Conservation (phyloP, 2,113 vertebrate species). For the Potamarius usumacintae region DNA sequence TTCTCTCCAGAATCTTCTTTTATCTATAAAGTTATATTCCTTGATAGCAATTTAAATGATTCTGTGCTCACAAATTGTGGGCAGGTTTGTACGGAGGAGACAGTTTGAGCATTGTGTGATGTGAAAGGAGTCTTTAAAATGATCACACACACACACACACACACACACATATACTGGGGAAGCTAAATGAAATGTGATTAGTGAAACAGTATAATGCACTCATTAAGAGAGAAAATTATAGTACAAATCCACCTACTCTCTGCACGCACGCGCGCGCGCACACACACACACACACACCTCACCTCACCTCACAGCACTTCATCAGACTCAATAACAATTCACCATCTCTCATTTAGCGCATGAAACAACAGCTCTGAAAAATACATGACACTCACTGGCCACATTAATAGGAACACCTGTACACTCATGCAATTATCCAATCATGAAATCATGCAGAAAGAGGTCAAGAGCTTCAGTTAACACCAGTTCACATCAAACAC, state of each 20-base stretch:
- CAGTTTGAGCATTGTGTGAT: not conserved
- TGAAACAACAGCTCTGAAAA: not conserved
- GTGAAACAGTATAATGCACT: conserved; percentile 17
- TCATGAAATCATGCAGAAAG: not conserved
- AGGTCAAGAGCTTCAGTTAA: not conserved
- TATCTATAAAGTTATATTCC: not conserved
- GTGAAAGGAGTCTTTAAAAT: conserved; percentile 21
- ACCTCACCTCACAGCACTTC: not conserved
- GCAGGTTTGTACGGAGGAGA: not conserved
- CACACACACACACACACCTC: conserved; percentile 11
- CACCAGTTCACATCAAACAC: not conserved
- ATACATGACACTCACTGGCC: not conserved
- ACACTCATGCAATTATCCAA: not conserved
- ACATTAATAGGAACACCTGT: conserved; percentile 1
- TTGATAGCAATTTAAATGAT: not conserved
- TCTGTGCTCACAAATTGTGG: not conserved
- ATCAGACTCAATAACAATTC: not conserved
- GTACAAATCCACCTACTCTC: conserved; percentile 22
- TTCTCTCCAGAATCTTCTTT: not conserved
- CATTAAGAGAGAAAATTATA: conserved; percentile 36
- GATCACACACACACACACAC: conserved; percentile 20
- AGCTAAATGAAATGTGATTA: conserved; percentile 29
- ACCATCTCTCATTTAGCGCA: not conserved
- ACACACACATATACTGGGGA: conserved; percentile 1
- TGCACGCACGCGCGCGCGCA: not conserved